These are phyloP conservation scores for Notodonta ziczac DNA, from an alignment of 2,888 invertebrate species.

Conservation along the genomic window DNA sequence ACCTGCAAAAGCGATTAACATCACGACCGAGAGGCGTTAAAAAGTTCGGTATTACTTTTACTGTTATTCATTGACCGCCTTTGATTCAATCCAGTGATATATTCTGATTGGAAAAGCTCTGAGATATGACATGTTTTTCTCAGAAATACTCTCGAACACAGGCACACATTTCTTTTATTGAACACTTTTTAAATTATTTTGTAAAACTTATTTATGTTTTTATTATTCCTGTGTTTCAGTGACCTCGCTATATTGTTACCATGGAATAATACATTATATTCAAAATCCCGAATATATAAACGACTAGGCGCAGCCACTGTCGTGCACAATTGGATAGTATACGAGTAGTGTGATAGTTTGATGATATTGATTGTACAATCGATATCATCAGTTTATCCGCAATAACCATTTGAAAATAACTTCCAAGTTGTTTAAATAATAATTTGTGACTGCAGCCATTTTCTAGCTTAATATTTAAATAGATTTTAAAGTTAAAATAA, in stretches of 20 bases:
- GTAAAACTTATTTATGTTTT: neutral
- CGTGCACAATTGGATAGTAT: too few relatives aligned
- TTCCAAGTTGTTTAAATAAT: too few relatives aligned
- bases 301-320: too few relatives aligned
- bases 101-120: slow-evolving; percentile 37
- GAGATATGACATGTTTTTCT: neutral
- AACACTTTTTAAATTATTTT: neutral
- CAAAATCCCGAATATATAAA: too few relatives aligned
- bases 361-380: too few relatives aligned
- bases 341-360: too few relatives aligned
- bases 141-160: neutral
- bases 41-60: slow-evolving; percentile 33
- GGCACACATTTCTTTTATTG: too few relatives aligned
- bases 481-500: neutral
- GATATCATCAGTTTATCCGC: too few relatives aligned
- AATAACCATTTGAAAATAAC: too few relatives aligned
- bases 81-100: slow-evolving; percentile 23
- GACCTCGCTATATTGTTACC: too few relatives aligned
- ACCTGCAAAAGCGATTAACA: neutral
- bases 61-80: slow-evolving; percentile 39
- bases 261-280: too few relatives aligned
- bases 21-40: slow-evolving; percentile 10
- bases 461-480: neutral
- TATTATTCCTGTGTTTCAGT: too few relatives aligned
- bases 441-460: neutral